Evolutionary conservation across 2,797 vertebrate genomes (phyloP), one percentile per base, ranked within the genome.

Genomic region (Ispidina picta): DNA sequence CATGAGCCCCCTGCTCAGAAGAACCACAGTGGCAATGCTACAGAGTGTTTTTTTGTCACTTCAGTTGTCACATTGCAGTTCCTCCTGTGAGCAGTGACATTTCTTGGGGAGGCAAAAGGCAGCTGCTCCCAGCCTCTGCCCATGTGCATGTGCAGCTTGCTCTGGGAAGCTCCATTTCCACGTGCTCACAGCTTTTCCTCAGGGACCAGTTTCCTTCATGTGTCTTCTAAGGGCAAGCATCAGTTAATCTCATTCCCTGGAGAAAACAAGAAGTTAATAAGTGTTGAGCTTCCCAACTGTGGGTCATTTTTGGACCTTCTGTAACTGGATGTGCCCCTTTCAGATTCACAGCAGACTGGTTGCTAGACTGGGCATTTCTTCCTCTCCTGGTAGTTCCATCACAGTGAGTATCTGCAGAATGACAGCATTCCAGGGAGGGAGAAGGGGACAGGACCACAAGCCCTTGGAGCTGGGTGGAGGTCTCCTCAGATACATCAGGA

Each of bases 341-440:
- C 58, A 23, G 74, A 73, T 64, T 66, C 48, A 5, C 63, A 37
- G 85, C 33, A 37, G 55, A 19, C 15, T 22, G 43, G 55, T 21
- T 68, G 86, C 81, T 62, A 22, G 31, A 33, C 25, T 6, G 59
- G 41, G 43, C 60, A 28, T 58, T 79, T 77, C 39, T 51, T 43
- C n/a, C 35, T 85, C 52, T 85, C 52, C 33, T 44, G 56, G 20
- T 52, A 0, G 29, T 65, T 65, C 0, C 52, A 3, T 16, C 4
- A 2, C 15, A 5, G 1, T 8, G 78, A 43, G 15, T 26, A 2
- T 3, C 3, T 12, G 0, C 2, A 21, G 44, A 72, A 56, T 26
- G 33, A 22, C 65, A 56, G 56, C 16, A 19, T 85, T 65, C 17
- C 73, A 52, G 22, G 21, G 37, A 52, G 28, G 2, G 12, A 56